Conservation (phyloP, 2,113 vertebrate genomes). For the Oryzias celebensis region DNA sequence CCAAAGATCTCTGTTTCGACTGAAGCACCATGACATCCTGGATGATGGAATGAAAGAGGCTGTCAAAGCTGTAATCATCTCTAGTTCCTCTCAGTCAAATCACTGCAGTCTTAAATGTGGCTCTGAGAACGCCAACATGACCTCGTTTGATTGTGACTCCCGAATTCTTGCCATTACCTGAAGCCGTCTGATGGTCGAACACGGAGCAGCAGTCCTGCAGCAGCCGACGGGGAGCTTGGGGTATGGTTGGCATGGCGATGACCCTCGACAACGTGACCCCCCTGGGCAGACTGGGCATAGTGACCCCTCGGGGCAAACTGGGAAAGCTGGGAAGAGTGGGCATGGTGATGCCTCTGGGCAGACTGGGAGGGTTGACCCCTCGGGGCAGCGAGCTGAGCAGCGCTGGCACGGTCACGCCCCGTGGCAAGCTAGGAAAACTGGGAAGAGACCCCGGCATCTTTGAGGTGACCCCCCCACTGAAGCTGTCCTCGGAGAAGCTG, state of each 20-base stretch:
- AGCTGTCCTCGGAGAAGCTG: background rate
- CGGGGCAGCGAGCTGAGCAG: conserved; percentile 22
- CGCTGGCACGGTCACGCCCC: conserved; percentile 6
- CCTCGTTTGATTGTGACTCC: too few species aligned
- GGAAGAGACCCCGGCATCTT: conserved; percentile 37
- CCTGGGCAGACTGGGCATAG: conserved; percentile 37
- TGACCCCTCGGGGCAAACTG: conserved; percentile 25
- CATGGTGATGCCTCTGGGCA: conserved; percentile 40
- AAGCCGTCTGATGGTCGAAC: conserved; percentile 52
- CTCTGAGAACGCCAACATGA: too few species aligned
- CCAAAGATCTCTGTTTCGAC: too few species aligned
- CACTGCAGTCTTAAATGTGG: too few species aligned
- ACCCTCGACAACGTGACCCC: conserved; percentile 36
- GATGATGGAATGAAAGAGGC: too few species aligned
- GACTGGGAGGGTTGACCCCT: conserved; percentile 6
- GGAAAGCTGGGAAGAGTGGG: conserved; percentile 32
- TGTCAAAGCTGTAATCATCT: too few species aligned
- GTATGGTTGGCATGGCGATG: conserved; percentile 27
- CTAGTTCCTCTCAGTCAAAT: too few species aligned
- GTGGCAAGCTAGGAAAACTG: conserved; percentile 41
- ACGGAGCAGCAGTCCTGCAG: conserved; percentile 55
- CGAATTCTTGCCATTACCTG: conserved; percentile 33
- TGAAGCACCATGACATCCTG: too few species aligned
- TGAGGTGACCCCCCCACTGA: background rate
- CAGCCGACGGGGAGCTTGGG: conserved; percentile 48